These are phyloP conservation scores for Pectinophora gossypiella DNA, from an alignment of 1,140 invertebrate species.

Conservation along the genomic window DNA sequence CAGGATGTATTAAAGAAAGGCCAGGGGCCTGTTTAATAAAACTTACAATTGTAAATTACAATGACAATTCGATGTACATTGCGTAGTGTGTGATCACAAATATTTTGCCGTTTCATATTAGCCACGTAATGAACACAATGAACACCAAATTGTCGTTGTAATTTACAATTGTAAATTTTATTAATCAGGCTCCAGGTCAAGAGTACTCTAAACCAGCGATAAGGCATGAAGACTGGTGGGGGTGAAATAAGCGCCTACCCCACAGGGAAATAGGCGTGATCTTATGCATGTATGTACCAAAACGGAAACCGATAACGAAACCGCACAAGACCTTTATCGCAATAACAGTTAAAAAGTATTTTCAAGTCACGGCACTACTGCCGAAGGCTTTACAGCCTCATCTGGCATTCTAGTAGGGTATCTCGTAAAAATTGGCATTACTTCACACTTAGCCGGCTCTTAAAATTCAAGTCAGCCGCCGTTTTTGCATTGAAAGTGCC, in stretches of 20 bases:
- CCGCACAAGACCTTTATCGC: not conserved
- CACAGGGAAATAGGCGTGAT: not conserved
- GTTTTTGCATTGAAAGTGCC: constrained; percentile 33
- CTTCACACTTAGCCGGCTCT: constrained; percentile 32
- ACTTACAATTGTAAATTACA: too few species aligned
- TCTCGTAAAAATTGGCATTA: constrained; percentile 38
- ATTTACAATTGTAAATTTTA: too few species aligned
- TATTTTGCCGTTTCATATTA: too few species aligned
- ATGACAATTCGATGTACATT: too few species aligned
- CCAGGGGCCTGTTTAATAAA: too few species aligned
- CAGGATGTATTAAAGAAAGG: too few species aligned
- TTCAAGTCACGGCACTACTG: not conserved
- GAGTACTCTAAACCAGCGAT: too few species aligned
- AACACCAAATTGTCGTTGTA: too few species aligned
- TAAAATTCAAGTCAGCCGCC: constrained; percentile 28
- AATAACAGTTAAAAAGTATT: not conserved
- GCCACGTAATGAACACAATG: too few species aligned
- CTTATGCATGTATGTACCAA: not conserved
- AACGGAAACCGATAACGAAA: not conserved
- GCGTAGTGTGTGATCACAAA: too few species aligned
- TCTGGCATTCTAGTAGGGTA: constrained; percentile 20
- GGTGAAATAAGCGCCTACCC: not conserved
- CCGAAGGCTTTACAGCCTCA: constrained; percentile 10
- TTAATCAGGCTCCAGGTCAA: too few species aligned
- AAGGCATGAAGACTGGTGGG: too few species aligned